phyloP scores from a whole-genome alignment of 2,888 invertebrate species.

The Torymus aiolomorphi region DNA sequence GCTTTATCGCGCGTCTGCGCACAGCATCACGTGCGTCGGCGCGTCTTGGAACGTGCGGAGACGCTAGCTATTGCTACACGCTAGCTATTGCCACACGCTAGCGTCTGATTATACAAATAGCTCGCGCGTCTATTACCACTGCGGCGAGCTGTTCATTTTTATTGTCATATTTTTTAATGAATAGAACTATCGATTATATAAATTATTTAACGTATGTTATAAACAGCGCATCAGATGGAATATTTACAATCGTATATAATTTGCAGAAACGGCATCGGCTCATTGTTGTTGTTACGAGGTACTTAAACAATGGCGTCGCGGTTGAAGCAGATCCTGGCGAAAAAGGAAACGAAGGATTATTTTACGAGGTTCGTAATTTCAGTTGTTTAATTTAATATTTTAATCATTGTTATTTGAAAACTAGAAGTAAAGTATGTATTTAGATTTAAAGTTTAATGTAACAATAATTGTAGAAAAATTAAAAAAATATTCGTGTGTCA shows the following conservation, averaged over 20 bases:
- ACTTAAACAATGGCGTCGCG: conserved; percentile 53
- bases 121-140: not conserved
- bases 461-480: too few relatives aligned
- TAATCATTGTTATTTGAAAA: conserved; percentile 3
- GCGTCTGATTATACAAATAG: not conserved
- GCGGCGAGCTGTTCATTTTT: not conserved
- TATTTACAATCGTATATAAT: too few relatives aligned
- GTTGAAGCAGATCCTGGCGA: conserved; percentile 58
- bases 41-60: not conserved
- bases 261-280: too few relatives aligned
- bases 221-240: too few relatives aligned
- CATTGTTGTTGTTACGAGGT: too few relatives aligned
- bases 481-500: too few relatives aligned
- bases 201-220: not conserved
- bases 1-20: conserved; percentile 27
- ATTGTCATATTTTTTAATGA: not conserved
- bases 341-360: conserved; percentile 66
- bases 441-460: too few relatives aligned
- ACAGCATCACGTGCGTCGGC: conserved; percentile 34
- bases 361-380: conserved; percentile 65
- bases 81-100: conserved; percentile 4
- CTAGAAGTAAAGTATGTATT: too few relatives aligned
- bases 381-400: not conserved
- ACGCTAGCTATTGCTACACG: conserved; percentile 12
- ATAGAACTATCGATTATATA: not conserved